Evolutionary conservation across 2,888 invertebrate genomes (phyloP).

Genomic region (Gortyna flavago): DNA sequence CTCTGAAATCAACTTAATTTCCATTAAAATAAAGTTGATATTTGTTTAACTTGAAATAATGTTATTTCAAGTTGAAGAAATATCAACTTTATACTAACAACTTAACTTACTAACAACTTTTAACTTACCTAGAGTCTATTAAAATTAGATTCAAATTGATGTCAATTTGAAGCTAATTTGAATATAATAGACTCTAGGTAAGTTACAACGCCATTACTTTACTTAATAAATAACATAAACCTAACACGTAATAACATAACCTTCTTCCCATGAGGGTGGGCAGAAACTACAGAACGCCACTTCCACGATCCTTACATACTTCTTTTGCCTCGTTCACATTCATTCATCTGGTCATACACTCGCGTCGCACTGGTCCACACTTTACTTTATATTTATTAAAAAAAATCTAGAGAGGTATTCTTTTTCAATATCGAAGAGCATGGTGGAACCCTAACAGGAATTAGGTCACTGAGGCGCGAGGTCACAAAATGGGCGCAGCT

Average conservation of each 20-base stretch:
- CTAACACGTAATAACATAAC: no score
- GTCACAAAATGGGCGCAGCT: conserved; percentile 49
- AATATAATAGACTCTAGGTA: no score
- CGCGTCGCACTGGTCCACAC: background rate
- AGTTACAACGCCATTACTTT: background rate
- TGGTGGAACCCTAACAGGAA: conserved; percentile 25
- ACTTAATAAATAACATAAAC: background rate
- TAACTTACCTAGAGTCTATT: no score
- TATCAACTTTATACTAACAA: no score
- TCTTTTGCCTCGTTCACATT: background rate
- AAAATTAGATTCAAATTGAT: no score
- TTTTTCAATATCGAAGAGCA: conserved; percentile 10
- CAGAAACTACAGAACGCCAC: background rate
- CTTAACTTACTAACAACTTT: no score
- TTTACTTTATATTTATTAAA: background rate
- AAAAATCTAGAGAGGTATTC: background rate
- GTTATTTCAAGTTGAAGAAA: no score
- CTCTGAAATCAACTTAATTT: no score
- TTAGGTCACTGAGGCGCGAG: conserved; percentile 52
- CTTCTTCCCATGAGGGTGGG: background rate
- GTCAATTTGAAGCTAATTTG: no score
- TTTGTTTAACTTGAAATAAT: no score
- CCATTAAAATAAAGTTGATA: no score
- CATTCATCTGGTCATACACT: background rate
- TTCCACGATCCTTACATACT: background rate